These are phyloP conservation scores for Ia io DNA, from an alignment of 2,113 vertebrate species.

Conservation along the genomic window DNA sequence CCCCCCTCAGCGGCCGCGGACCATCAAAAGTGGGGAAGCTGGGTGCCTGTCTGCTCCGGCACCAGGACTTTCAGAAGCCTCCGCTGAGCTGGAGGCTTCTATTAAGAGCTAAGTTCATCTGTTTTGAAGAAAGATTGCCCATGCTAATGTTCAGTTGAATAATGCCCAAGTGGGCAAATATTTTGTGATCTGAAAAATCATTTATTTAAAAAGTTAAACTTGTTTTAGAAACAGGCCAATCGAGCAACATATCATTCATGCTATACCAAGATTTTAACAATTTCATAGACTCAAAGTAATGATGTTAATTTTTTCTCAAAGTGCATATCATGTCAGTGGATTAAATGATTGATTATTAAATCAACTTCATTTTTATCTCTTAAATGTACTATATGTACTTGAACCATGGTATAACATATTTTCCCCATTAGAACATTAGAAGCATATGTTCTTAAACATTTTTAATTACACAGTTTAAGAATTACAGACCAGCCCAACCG, in stretches of 20 bases:
- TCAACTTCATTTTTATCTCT: slow-evolving; percentile 53
- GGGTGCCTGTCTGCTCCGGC: too few species aligned
- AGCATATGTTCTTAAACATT: background rate
- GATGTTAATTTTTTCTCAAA: slow-evolving; percentile 35
- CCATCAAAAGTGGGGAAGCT: too few species aligned
- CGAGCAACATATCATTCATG: slow-evolving; percentile 26
- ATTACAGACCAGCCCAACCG: too few species aligned
- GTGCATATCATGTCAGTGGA: background rate
- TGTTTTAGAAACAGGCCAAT: background rate
- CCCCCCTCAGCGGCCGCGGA: too few species aligned
- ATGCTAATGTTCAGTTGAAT: background rate
- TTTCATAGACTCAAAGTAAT: slow-evolving; percentile 42
- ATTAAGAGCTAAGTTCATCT: background rate
- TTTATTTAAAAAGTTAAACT: background rate
- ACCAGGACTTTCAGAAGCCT: too few species aligned
- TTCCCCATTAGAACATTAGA: slow-evolving; percentile 37
- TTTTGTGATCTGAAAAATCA: background rate
- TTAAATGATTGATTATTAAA: slow-evolving; percentile 60
- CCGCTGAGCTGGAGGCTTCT: too few species aligned
- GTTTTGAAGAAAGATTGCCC: slow-evolving; percentile 36
- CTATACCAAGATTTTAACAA: background rate
- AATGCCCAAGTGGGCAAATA: background rate
- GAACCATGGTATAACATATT: background rate
- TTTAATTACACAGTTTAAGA: slow-evolving; percentile 2
- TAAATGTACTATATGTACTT: background rate